Evolutionary conservation across 1,140 invertebrate species (phyloP).

Genomic region (Dendrolimus punctatus): DNA sequence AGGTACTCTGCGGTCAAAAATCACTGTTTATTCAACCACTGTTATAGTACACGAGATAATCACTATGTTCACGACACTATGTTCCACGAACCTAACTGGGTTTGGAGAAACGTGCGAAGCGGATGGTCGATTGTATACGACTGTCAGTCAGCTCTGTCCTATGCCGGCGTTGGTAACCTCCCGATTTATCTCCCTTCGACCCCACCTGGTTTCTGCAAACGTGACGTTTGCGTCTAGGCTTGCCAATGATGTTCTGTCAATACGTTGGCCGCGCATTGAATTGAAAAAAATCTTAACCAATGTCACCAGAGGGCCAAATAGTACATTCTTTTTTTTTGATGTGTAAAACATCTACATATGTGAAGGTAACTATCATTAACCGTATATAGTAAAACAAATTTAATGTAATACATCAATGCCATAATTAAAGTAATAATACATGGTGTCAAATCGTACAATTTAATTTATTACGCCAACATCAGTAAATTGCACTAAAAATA

Average conservation of each 20-base stretch:
- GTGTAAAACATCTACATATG: constrained; percentile 10
- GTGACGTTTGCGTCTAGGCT: constrained; percentile 25
- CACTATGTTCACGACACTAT: constrained; percentile 22
- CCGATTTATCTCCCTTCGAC: constrained; percentile 64
- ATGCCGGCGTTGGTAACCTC: constrained; percentile 40
- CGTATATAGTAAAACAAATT: too few relatives aligned
- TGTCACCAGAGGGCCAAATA: constrained; percentile 54
- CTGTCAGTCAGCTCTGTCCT: constrained; percentile 38
- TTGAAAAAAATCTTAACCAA: constrained; percentile 41
- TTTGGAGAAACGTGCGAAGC: constrained; percentile 54
- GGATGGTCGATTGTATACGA: constrained; percentile 57
- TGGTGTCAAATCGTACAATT: too few relatives aligned
- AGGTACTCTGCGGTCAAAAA: constrained; percentile 49
- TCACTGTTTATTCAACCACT: constrained; percentile 20
- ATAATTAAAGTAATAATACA: too few relatives aligned
- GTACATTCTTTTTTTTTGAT: constrained; percentile 36
- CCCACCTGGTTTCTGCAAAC: constrained; percentile 62
- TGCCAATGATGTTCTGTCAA: constrained; percentile 70
- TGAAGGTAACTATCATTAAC: not conserved
- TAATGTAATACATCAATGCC: too few relatives aligned
- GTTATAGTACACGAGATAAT: constrained; percentile 21
- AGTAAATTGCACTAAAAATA: constrained; percentile 10
- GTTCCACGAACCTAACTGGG: constrained; percentile 44
- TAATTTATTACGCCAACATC: not conserved
- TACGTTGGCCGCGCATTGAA: constrained; percentile 50